These are phyloP conservation scores for Cepaea nemoralis DNA, from an alignment of 1,140 invertebrate species.

Conservation along the genomic window DNA sequence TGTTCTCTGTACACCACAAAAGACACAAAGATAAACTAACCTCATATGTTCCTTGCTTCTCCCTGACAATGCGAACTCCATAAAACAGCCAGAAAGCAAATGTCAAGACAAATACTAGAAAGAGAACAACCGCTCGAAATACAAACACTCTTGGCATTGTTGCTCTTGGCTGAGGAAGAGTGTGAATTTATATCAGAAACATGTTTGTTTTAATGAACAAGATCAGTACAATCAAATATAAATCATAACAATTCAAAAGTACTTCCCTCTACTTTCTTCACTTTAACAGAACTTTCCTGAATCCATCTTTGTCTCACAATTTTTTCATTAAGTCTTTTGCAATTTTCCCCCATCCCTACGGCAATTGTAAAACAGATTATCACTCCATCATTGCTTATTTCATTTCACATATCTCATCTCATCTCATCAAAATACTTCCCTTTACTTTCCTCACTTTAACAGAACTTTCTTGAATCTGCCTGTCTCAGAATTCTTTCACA, in stretches of 20 bases:
- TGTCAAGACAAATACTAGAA: constrained; percentile 90
- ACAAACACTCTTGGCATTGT: constrained; percentile 95
- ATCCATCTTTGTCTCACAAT: background rate
- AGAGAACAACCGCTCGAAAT: constrained; percentile 87
- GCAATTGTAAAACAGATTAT: too few relatives aligned
- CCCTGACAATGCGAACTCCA: constrained; percentile 80
- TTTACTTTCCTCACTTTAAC: too few relatives aligned
- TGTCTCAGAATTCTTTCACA: too few relatives aligned
- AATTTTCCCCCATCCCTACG: too few relatives aligned
- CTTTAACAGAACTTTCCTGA: too few relatives aligned
- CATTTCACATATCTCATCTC: too few relatives aligned
- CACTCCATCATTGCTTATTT: too few relatives aligned
- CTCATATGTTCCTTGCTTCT: constrained; percentile 49
- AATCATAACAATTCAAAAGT: background rate
- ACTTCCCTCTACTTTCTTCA: background rate
- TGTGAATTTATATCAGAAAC: background rate
- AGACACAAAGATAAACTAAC: too few relatives aligned
- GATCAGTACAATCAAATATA: background rate
- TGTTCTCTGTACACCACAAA: too few relatives aligned
- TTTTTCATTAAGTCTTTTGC: background rate
- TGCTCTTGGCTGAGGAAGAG: constrained; percentile 72
- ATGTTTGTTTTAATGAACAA: background rate
- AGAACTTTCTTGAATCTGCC: too few relatives aligned
- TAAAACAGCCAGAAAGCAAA: constrained; percentile 99
- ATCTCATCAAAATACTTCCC: too few relatives aligned